Base-by-base conservation (phyloP, 2,113 vertebrate species). In the Triplophysa dalaica region DNA sequence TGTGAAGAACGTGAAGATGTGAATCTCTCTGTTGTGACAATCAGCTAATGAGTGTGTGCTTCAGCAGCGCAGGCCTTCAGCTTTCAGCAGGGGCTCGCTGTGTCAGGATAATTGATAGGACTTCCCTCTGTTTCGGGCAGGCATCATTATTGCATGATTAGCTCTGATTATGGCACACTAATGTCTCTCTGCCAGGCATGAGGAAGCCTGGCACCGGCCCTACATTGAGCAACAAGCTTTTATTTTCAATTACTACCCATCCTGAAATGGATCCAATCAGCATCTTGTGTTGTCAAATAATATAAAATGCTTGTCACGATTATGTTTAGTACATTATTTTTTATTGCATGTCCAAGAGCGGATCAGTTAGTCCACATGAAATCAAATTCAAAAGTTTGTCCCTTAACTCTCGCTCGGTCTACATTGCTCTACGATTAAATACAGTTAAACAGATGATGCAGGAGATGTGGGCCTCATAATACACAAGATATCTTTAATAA, bases 111-210 rank as follows among this genome's bases (percentile, higher is more conserved):
- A 89, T 87, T 75, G 85, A 75, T 69, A 82, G 41, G 64, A 87
- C 90, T 89, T 91, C 88, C 78, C 75, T 75, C 68, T 75, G 70
- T 60, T 89, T 83, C 64, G 70, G 79, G 85, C 84, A 87, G 84
- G 81, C 83, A 54, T 84, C 84, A 79, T 74, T 60, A 86, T 84
- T 75, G 85, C 87, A 88, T 87, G 82, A 91, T 86, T 80, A 88
- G 85, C 63, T 83, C 77, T 77, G 87, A 92, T 89, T 90, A 85
- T 10, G 78, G 24, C 82, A 87, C 83, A 88, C 79, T 78, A 52
- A 52, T 26, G 41, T 75, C 86, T 78, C 83, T 3, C 56, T 43
- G 64, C 72, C 85, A 81, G 56, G 72, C 77, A 81, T 74, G 85
- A 78, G 69, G 75, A 61, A 45, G 74, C n/a, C 68, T 73, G 80